A percentile compares a stretch with the other conserved stretches of the same genome.
phyloP scores from a whole-genome alignment of 2,888 invertebrate species.

The Lysandra bellargus region DNA sequence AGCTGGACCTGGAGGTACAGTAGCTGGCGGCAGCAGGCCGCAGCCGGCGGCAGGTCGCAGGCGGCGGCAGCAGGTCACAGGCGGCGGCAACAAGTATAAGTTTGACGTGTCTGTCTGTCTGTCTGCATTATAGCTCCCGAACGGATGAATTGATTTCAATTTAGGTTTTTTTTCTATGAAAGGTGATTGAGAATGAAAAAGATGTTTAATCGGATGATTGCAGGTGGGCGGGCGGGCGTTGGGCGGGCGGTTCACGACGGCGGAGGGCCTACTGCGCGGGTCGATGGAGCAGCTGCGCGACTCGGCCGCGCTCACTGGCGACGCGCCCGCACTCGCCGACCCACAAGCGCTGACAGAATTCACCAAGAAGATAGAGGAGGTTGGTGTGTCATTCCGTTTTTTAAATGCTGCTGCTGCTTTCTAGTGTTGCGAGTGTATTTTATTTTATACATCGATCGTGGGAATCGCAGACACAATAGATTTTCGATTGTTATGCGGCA shows the following conservation, averaged over 20 bases:
- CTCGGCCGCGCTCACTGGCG: conserved; percentile 85
- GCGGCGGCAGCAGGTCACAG: too few species aligned
- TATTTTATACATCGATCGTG: too few species aligned
- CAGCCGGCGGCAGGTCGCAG: background rate
- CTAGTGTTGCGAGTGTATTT: too few species aligned
- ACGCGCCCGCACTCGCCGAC: conserved; percentile 68
- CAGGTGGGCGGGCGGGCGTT: conserved; percentile 89
- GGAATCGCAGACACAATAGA: too few species aligned
- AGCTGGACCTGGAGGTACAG: conserved; percentile 87
- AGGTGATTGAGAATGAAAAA: too few species aligned
- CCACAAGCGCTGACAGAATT: conserved; percentile 61
- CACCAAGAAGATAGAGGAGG: conserved; percentile 82
- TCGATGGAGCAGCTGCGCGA: conserved; percentile 87
- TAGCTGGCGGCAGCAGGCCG: background rate
- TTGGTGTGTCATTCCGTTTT: background rate
- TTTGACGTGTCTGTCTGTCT: too few species aligned
- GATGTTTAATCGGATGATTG: background rate
- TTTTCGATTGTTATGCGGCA: too few species aligned
- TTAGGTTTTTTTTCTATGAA: too few species aligned
- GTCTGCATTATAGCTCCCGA: too few species aligned
- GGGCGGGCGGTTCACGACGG: conserved; percentile 96
- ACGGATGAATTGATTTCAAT: too few species aligned
- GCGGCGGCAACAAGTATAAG: too few species aligned
- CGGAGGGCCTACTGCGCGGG: conserved; percentile 90
- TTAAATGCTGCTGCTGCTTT: too few species aligned